Evolutionary conservation across 1,140 invertebrate genomes (phyloP).

Genomic region (Drosophila tani): DNA sequence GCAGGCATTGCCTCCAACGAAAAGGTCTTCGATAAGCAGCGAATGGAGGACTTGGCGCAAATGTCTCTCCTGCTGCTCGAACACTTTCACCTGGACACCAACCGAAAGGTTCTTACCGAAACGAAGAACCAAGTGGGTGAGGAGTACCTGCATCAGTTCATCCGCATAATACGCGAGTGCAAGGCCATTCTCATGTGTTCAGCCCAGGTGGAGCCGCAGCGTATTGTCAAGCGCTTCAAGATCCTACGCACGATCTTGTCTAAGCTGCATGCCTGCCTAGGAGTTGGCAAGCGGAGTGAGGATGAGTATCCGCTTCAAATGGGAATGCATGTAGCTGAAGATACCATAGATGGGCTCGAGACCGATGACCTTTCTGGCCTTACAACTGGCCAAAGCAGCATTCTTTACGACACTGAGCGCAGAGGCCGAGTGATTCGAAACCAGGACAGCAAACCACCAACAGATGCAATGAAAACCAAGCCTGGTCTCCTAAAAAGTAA

Average conservation of each 20-base stretch:
- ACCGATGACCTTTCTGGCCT: constrained; percentile 35
- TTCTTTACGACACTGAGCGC: constrained; percentile 62
- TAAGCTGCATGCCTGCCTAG: constrained; percentile 58
- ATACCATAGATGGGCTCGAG: neutral
- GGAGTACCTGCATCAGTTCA: constrained; percentile 67
- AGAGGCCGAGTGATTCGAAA: constrained; percentile 16
- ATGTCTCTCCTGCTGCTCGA: constrained; percentile 67
- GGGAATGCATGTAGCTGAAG: neutral
- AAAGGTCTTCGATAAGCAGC: constrained; percentile 58
- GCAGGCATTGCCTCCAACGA: constrained; percentile 43
- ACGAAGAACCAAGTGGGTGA: constrained; percentile 12
- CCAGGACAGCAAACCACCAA: neutral
- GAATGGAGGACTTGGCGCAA: constrained; percentile 60
- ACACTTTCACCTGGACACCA: constrained; percentile 69
- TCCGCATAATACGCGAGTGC: constrained; percentile 71
- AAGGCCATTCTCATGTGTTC: constrained; percentile 76
- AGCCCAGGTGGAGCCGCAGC: constrained; percentile 63
- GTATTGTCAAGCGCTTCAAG: constrained; percentile 80
- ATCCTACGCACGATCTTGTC: constrained; percentile 68
- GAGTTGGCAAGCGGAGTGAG: neutral
- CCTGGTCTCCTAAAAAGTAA: constrained; percentile 60
- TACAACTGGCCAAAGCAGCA: constrained; percentile 50
- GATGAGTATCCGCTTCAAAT: neutral
- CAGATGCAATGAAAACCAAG: constrained; percentile 1
- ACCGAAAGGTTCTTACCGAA: constrained; percentile 48